phyloP scores from a whole-genome alignment of 1,140 invertebrate species.

The Polyergus mexicanus region DNA sequence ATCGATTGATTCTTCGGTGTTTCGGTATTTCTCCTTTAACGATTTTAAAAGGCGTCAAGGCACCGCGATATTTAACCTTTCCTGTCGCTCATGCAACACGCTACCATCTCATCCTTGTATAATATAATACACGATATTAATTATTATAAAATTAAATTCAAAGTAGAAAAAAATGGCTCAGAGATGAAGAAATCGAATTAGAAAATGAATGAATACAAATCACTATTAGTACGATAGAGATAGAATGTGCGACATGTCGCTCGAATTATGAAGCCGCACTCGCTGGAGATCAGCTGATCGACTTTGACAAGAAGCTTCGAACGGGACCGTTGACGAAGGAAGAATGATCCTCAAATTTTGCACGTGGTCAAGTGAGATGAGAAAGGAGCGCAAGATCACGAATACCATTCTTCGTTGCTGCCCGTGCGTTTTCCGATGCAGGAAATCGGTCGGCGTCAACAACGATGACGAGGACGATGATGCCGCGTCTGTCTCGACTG shows the following conservation, averaged over 20 bases:
- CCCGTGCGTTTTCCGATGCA: conserved; percentile 83
- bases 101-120: neutral
- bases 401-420: conserved; percentile 82
- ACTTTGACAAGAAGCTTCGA: conserved; percentile 20
- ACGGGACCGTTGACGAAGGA: conserved; percentile 35
- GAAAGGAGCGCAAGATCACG: conserved; percentile 73
- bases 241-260: neutral
- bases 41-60: neutral
- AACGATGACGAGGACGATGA: conserved; percentile 51
- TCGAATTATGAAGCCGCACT: neutral
- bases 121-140: neutral
- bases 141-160: conserved; percentile 8
- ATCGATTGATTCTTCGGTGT: conserved; percentile 36
- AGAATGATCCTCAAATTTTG: conserved; percentile 84
- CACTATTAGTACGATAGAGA: neutral
- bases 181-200: neutral
- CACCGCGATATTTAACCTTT: conserved; percentile 26
- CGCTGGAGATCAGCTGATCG: neutral
- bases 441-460: conserved; percentile 78
- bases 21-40: neutral
- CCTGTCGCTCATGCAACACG: neutral
- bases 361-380: conserved; percentile 76
- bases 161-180: neutral
- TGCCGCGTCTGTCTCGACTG: conserved; percentile 64
- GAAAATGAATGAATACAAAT: neutral